Conservation (phyloP, 2,113 vertebrate genomes). For the Uria aalge region DNA sequence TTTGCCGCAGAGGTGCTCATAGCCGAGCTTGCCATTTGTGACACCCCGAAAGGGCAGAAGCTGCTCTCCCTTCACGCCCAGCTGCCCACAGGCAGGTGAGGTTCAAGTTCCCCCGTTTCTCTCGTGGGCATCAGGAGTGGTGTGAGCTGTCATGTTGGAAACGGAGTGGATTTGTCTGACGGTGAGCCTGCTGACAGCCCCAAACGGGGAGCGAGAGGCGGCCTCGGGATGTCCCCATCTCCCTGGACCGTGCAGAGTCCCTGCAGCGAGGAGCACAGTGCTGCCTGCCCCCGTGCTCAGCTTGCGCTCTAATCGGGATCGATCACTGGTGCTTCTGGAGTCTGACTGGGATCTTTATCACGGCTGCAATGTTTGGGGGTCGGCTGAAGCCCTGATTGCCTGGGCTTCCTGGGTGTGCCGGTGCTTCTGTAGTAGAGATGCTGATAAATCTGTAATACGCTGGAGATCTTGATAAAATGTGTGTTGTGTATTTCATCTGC, state of each 20-base stretch:
- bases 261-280: rapidly evolving
- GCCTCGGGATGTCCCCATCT: background rate
- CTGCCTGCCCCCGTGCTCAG: rapidly evolving
- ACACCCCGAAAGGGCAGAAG: background rate
- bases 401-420: background rate
- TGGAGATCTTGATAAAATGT: background rate
- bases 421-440: background rate
- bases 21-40: background rate
- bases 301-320: background rate
- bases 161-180: rapidly evolving
- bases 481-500: background rate
- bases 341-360: background rate
- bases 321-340: background rate
- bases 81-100: rapidly evolving
- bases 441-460: background rate
- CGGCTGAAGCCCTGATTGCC: background rate
- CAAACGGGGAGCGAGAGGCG: rapidly evolving
- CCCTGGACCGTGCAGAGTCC: rapidly evolving
- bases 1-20: background rate
- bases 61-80: background rate
- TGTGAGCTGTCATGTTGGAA: background rate
- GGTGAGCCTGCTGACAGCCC: background rate
- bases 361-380: rapidly evolving
- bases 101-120: background rate
- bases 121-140: rapidly evolving